Conservation (phyloP, 2,888 invertebrate species). For the Cheilosia pagana region DNA sequence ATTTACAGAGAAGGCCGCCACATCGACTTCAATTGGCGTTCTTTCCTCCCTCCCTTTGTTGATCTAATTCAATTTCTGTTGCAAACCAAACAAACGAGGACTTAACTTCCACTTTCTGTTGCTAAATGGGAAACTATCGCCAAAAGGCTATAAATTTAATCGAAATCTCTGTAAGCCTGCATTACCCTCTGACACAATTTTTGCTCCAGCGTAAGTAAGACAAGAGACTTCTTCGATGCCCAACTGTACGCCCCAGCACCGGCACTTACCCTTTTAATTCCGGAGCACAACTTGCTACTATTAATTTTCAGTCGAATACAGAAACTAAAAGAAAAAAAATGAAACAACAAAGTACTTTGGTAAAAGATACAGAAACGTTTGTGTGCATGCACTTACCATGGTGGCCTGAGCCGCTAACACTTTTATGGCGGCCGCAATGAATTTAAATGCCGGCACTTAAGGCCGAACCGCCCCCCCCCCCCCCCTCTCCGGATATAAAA, state of each 20-base stretch:
- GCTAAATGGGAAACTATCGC: too few species aligned
- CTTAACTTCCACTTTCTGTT: too few species aligned
- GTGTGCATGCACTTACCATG: slow-evolving; percentile 21
- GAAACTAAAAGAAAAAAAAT: background rate
- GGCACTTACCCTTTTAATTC: background rate
- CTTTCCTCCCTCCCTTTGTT: too few species aligned
- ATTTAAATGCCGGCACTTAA: slow-evolving; percentile 64
- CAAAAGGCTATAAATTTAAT: slow-evolving; percentile 23
- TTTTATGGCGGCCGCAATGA: slow-evolving; percentile 59
- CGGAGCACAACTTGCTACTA: slow-evolving; percentile 6
- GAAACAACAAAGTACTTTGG: slow-evolving; percentile 1
- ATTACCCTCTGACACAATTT: slow-evolving; percentile 1
- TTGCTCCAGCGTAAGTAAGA: background rate
- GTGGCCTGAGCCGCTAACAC: slow-evolving; percentile 25
- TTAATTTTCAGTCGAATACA: slow-evolving; percentile 12
- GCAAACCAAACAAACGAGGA: too few species aligned
- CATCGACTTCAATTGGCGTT: too few species aligned
- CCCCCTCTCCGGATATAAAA: slow-evolving; percentile 47
- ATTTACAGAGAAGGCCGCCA: too few species aligned
- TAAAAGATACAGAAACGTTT: slow-evolving; percentile 10
- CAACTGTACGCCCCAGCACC: background rate
- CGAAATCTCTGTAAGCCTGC: slow-evolving; percentile 7
- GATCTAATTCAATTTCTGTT: too few species aligned
- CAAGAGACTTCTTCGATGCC: background rate
- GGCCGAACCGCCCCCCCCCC: slow-evolving; percentile 19